Base-by-base conservation (phyloP, 1,140 invertebrate species). In the Anoplolepis gracilipes region DNA sequence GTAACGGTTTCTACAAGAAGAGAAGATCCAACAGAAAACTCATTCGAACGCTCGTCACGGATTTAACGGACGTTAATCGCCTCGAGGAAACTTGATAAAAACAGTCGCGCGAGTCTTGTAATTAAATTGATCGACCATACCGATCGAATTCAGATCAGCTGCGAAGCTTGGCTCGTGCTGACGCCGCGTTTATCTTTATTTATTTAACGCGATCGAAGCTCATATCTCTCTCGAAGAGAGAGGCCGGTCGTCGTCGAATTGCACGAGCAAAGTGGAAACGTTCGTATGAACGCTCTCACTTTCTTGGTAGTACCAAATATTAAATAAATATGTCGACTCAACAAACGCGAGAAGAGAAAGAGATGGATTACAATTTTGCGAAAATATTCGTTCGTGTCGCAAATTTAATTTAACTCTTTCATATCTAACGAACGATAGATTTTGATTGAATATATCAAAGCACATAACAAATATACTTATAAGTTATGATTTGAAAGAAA, bases 121-220 rank as follows among this genome's bases (percentile, higher is more conserved):
- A 79, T 73, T 73, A 30, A 79, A 72, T 73, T 36, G 65, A 72
- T 57, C 65, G 65, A 57, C 11, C n/a, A 70, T 19, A 36, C 42
- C 30, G 67, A 81, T 82, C 39, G 25, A 79, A 53, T 33, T 53
- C 30, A 53, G 25, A 55, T 59, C 53, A n/a, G n/a, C n/a, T 7
- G 25, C 28, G 53, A 73, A 73, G 36, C 67, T 82, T 82, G 25
- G 36, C 78, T 72, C 49, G 64, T 65, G 33, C 57, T 11, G 64
- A 81, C 49, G 65, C 19, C 49, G 77, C 77, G 22, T 70, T 81
- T 72, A 67, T 25, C 49, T 59, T 82, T 82, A 73, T 73, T 73
- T 73, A 81, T 81, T 81, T 72, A 70, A 72, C 78, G 78, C 65
- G 65, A 81, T 42, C 65, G 53, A 81, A 81, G 53, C 33, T 70